Base-by-base conservation (phyloP, 2,888 invertebrate species). In the Tiphia femorata region DNA sequence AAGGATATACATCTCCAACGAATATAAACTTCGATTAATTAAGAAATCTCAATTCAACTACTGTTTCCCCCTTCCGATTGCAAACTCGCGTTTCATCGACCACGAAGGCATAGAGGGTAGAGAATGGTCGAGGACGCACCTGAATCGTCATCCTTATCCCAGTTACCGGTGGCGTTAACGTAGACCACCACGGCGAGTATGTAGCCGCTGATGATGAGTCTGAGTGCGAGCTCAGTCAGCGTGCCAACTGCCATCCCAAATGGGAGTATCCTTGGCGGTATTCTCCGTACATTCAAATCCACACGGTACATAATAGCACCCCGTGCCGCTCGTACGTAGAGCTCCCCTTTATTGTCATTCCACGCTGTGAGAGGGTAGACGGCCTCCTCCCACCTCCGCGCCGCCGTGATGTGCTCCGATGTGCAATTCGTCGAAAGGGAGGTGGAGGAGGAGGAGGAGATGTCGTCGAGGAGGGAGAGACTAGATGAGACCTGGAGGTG, bases 141-240 rank as follows among this genome's bases (percentile, higher is more conserved):
- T 67, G 77, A 73, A 71, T 80, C 81, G 52, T 80, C 80, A 67
- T 81, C 81, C 62, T 70, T 78, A 67, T 79, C 79, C 81, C 80
- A 81, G 54, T 73, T 78, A 37, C 75, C 75, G 62, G 70, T 79
- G 60, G 81, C 80, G 59, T 76, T 75, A 23, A 75, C 79, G 60
- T 70, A 73, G 56, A 75, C 69, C 47, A 78, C 69, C 47, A 76
- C 73, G 40, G 75, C 72, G 53, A 78, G 68, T 64, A 80, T 64
- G 55, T 75, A 79, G 50, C 75, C 71, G 70, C 72, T 64, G 61
- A 80, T 75, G 62, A 78, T 61, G 51, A 78, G 67, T 70, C 74
- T 80, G 72, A 73, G 67, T 58, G 75, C 68, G 55, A 77, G 63
- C 64, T 72, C 70, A 46, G 64, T 58, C 54, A 74, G 60, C 65